Evolutionary conservation across 2,113 vertebrate genomes (phyloP).

Genomic region (Syrmaticus mikado): DNA sequence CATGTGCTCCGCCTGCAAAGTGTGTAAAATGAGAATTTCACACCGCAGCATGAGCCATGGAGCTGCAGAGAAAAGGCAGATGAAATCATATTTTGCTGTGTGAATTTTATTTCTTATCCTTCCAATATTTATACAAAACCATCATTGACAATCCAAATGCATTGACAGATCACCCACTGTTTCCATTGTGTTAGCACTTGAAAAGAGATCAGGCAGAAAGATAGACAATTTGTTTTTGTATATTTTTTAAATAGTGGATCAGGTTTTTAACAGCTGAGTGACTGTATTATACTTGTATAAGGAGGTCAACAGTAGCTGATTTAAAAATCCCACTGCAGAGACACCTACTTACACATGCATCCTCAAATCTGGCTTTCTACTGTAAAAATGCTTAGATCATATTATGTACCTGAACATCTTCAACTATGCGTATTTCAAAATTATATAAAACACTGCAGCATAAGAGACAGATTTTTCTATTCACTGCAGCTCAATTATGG

Average conservation of each 20-base stretch:
- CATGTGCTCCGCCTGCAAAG: slow-evolving; percentile 98
- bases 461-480: slow-evolving; percentile 40
- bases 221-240: slow-evolving; percentile 86
- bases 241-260: slow-evolving; percentile 83
- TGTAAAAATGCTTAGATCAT: slow-evolving; percentile 26
- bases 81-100: slow-evolving; percentile 87
- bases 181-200: slow-evolving; percentile 83
- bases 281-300: slow-evolving; percentile 79
- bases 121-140: slow-evolving; percentile 87
- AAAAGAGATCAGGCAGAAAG: slow-evolving; percentile 87
- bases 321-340: slow-evolving; percentile 68
- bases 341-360: slow-evolving; percentile 64
- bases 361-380: slow-evolving; percentile 67
- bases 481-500: slow-evolving; percentile 61
- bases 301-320: slow-evolving; percentile 72
- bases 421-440: slow-evolving; percentile 62
- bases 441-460: slow-evolving; percentile 49
- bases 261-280: slow-evolving; percentile 83
- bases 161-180: slow-evolving; percentile 86
- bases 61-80: slow-evolving; percentile 87
- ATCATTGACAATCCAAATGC: slow-evolving; percentile 86
- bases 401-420: slow-evolving; percentile 51
- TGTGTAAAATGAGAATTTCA: slow-evolving; percentile 99
- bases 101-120: slow-evolving; percentile 84
- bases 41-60: slow-evolving; percentile 94